Evolutionary conservation across 2,888 invertebrate genomes (phyloP).

Genomic region (Philopedon plagiatum): DNA sequence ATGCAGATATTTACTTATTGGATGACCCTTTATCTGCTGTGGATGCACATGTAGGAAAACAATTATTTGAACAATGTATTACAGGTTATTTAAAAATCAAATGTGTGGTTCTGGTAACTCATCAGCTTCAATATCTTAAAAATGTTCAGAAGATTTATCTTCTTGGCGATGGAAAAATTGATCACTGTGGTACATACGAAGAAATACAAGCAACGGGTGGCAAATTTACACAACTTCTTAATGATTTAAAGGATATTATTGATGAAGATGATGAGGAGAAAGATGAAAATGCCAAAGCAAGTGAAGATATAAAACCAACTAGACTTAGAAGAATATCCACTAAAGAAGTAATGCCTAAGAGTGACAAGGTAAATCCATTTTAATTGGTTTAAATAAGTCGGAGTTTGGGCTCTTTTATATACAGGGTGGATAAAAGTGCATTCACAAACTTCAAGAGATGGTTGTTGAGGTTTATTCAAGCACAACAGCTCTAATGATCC

Average conservation of each 20-base stretch:
- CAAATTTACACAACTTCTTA: constrained; percentile 79
- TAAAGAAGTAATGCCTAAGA: constrained; percentile 33
- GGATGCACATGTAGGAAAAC: constrained; percentile 87
- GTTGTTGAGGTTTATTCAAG: too few relatives aligned
- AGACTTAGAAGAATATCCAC: constrained; percentile 36
- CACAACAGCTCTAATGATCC: too few relatives aligned
- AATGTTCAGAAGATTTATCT: too few relatives aligned
- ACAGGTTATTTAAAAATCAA: constrained; percentile 74
- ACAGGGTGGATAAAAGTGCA: too few relatives aligned
- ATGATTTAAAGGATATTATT: too few relatives aligned
- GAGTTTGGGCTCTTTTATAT: too few relatives aligned
- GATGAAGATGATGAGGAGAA: constrained; percentile 56
- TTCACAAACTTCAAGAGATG: too few relatives aligned
- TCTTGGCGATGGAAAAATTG: constrained; percentile 71
- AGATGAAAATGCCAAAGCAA: constrained; percentile 51
- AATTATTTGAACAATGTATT: constrained; percentile 86
- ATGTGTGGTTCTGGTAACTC: constrained; percentile 81
- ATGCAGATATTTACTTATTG: constrained; percentile 86
- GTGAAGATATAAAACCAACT: constrained; percentile 43
- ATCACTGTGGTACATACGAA: constrained; percentile 46
- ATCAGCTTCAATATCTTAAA: too few relatives aligned
- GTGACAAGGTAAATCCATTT: constrained; percentile 56
- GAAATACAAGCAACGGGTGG: constrained; percentile 71
- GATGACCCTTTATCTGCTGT: constrained; percentile 93
- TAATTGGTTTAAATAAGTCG: constrained; percentile 18